Conservation (phyloP, 1,140 invertebrate species). For the Drosophila sp. region DNA sequence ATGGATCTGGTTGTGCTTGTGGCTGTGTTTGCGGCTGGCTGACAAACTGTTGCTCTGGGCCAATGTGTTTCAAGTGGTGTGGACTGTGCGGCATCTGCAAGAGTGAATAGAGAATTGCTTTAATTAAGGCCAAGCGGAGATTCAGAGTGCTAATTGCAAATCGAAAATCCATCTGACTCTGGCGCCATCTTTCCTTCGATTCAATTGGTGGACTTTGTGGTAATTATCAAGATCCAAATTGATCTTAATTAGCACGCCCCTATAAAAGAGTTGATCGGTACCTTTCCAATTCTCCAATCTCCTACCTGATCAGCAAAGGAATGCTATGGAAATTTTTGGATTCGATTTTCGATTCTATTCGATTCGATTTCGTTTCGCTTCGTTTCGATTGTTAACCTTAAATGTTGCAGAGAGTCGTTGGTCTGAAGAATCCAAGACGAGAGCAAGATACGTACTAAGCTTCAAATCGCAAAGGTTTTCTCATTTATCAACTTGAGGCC, state of each 20-base stretch:
- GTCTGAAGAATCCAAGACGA: conserved; percentile 44
- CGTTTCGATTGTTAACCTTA: conserved; percentile 53
- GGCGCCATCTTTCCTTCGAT: conserved; percentile 47
- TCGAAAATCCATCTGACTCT: conserved; percentile 29
- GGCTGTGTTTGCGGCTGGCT: conserved; percentile 20
- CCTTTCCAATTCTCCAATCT: conserved; percentile 61
- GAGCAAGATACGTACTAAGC: conserved; percentile 71
- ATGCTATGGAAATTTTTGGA: conserved; percentile 52
- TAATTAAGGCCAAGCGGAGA: conserved; percentile 12
- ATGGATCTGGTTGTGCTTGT: conserved; percentile 84
- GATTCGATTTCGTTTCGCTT: conserved; percentile 3
- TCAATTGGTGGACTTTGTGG: not conserved
- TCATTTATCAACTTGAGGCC: conserved; percentile 70
- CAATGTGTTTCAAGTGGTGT: conserved; percentile 88
- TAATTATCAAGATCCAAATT: conserved; percentile 13
- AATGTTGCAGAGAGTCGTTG: conserved; percentile 20
- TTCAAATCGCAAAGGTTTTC: conserved; percentile 63
- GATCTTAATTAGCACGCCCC: conserved; percentile 34
- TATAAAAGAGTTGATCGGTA: conserved; percentile 39
- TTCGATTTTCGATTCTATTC: conserved; percentile 21
- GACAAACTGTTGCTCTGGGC: conserved; percentile 49
- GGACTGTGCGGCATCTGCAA: conserved; percentile 93
- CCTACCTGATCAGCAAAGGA: conserved; percentile 59
- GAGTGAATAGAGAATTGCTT: conserved; percentile 15
- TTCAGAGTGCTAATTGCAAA: conserved; percentile 50